phyloP scores from a whole-genome alignment of 2,113 vertebrate genomes.

The Leiothrix lutea region DNA sequence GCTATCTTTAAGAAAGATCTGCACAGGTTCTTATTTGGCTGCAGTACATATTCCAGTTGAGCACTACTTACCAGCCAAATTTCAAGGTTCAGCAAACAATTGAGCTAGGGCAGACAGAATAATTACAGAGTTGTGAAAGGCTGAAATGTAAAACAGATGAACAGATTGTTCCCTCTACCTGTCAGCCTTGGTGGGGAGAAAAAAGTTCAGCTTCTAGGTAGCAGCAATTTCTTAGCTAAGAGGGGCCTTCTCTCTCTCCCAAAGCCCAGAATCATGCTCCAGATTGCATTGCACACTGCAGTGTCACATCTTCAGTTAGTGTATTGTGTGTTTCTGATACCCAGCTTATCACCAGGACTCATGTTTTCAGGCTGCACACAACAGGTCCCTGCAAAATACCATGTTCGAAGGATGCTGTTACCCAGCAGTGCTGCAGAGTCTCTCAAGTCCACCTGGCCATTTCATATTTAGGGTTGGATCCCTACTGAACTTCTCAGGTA shows the following conservation, averaged over 20 bases:
- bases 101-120: not conserved
- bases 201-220: not conserved
- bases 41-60: not conserved
- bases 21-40: not conserved
- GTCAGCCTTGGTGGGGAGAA: not conserved
- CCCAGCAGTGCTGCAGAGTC: not conserved
- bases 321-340: not conserved
- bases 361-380: not conserved
- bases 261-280: not conserved
- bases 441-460: not conserved
- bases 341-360: not conserved
- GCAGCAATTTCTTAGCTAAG: not conserved
- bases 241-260: not conserved
- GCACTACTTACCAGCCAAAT: not conserved
- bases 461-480: not conserved
- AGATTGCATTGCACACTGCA: not conserved
- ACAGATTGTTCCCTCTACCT: not conserved
- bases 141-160: not conserved
- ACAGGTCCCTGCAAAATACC: not conserved
- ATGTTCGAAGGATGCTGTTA: not conserved
- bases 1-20: not conserved
- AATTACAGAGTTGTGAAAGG: not conserved
- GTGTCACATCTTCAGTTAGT: not conserved
- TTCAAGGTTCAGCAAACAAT: constrained; percentile 28
- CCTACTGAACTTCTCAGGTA: not conserved